Base-by-base conservation (phyloP, 2,888 invertebrate genomes). In the Syrista parreyssii region DNA sequence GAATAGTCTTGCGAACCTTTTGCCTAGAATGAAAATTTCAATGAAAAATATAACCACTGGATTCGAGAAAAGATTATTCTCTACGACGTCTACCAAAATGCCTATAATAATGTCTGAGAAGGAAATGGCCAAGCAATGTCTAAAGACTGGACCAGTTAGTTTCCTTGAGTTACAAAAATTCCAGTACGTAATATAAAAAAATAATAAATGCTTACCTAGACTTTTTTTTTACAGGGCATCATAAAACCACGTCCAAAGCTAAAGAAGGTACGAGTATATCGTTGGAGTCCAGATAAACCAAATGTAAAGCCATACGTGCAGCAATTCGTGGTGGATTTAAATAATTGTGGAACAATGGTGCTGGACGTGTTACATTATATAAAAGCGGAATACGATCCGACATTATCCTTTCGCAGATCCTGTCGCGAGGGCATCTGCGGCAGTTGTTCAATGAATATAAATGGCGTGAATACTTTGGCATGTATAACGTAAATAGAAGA, bases 341-440 rank as follows among this genome's bases (percentile, higher is more conserved):
- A 94, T 87, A 89, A 92, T 90, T 93, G 89, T 86, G 91, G 87
- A 69, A 85, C 88, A 9, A 89, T 95, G 95, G 93, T 95, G 12
- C 89, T 95, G 81, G 95, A 95, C 89, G 94, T 94, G 23, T 90
- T 95, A 77, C 93, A 93, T 79, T 93, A 93, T 85, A 94, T 95
- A 79, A 91, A 91, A 89, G 93, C 94, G 84, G 93, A 94, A 82
- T 87, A 93, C 30, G 95, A 95, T 85, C 93, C 94, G 1, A 94
- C 94, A 3, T 89, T 95, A 79, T 93, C 94, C 33, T 95, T 94
- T 86, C 91, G 95, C 74, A 89, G 94, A 81, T 95, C 95, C 4
- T 95, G 95, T 83, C 92, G 95, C 72, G 95, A 95, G 89, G 94
- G 94, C 30, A 95, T 95, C 85, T 95, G 95, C 88, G 95, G 95